Evolutionary conservation across 2,888 invertebrate species (phyloP).

Genomic region (Sphaerolaimus hirsutus): DNA sequence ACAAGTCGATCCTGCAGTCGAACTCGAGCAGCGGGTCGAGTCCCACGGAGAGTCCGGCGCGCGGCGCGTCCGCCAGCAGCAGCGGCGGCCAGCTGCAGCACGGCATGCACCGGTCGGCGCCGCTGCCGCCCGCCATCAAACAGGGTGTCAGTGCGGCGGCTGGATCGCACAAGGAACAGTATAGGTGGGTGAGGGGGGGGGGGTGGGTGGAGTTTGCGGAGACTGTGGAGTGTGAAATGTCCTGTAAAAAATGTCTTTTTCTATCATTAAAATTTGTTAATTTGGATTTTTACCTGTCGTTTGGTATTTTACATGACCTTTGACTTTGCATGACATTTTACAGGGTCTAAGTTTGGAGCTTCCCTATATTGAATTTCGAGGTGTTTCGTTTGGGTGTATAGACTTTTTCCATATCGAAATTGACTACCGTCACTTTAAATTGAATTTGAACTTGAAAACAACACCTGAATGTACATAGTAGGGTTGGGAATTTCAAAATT

Average conservation of each 20-base stretch:
- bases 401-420: no score
- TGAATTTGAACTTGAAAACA: no score
- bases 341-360: no score
- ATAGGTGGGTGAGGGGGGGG: neutral
- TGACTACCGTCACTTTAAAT: no score
- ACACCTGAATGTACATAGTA: no score
- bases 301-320: neutral
- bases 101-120: neutral
- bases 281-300: neutral
- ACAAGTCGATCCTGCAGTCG: neutral
- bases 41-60: neutral
- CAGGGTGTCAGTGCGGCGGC: neutral
- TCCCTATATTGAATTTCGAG: no score
- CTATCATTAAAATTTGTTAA: neutral
- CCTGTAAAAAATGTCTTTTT: neutral
- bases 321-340: no score
- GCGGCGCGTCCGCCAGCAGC: neutral
- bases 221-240: neutral
- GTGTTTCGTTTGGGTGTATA: no score
- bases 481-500: no score
- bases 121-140: constrained; percentile 3
- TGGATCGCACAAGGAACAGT: neutral
- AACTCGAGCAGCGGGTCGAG: neutral
- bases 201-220: neutral
- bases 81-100: neutral